Percentiles rank a stretch among this genome's conserved stretches.
Conservation (phyloP, 2,888 invertebrate genomes). For the Matsumyia berberina region DNA sequence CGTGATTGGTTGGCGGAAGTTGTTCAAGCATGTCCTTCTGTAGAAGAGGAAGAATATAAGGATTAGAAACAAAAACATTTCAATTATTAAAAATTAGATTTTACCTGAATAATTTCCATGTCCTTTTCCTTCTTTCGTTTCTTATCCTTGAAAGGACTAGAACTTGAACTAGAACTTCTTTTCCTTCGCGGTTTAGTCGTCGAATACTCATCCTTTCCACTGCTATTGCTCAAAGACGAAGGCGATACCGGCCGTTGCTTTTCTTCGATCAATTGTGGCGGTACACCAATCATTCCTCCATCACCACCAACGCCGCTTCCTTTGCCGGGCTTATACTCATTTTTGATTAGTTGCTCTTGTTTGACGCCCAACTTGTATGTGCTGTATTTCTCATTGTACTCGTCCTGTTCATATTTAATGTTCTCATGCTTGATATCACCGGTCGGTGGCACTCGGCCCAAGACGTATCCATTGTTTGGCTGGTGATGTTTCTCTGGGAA, state of each 20-base stretch:
- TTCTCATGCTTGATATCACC: conserved; percentile 80
- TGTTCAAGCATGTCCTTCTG: conserved; percentile 80
- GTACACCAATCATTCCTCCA: conserved; percentile 52
- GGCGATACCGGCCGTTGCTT: conserved; percentile 72
- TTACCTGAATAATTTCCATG: conserved; percentile 46
- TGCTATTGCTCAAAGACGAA: conserved; percentile 71
- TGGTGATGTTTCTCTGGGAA: conserved; percentile 52
- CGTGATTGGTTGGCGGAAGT: conserved; percentile 83
- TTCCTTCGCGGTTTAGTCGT: conserved; percentile 80
- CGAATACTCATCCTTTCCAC: conserved; percentile 75
- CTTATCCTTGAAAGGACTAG: conserved; percentile 84
- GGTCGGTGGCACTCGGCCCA: conserved; percentile 55
- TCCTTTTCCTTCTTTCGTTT: conserved; percentile 83
- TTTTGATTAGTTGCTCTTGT: conserved; percentile 78
- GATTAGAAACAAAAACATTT: neutral
- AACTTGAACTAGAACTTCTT: conserved; percentile 83
- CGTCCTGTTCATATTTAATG: conserved; percentile 71
- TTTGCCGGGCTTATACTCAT: conserved; percentile 79
- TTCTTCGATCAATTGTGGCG: conserved; percentile 50
- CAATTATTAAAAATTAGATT: neutral
- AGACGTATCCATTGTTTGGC: conserved; percentile 60
- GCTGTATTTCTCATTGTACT: conserved; percentile 66
- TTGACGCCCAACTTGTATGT: conserved; percentile 66
- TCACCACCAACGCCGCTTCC: conserved; percentile 61
- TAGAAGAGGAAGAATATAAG: conserved; percentile 28